phyloP scores from a whole-genome alignment of 1,140 invertebrate genomes.

The Heliconius himera region DNA sequence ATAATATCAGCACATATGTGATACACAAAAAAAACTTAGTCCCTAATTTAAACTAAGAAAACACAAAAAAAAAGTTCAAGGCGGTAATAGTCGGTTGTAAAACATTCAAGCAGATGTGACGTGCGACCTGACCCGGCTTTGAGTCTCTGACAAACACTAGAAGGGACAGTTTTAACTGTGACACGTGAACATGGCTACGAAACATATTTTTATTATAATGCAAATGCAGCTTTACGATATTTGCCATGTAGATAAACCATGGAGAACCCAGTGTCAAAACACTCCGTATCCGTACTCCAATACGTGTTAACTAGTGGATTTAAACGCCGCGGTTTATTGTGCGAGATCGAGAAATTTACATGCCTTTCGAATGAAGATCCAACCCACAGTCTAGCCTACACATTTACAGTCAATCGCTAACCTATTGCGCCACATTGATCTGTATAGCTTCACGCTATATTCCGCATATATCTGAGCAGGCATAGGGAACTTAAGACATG shows the following conservation, averaged over 20 bases:
- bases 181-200: not conserved
- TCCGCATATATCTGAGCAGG: no score
- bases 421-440: no score
- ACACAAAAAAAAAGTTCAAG: not conserved
- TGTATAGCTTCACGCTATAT: no score
- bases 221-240: not conserved
- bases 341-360: no score
- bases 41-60: not conserved
- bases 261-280: no score
- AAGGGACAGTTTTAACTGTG: conserved; percentile 7
- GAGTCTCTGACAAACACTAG: conserved; percentile 21
- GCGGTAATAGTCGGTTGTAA: conserved; percentile 26
- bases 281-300: no score
- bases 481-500: no score
- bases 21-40: not conserved
- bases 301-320: not conserved
- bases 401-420: no score
- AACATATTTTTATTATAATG: not conserved
- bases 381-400: no score
- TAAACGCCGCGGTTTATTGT: not conserved
- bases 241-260: not conserved
- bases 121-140: conserved; percentile 30
- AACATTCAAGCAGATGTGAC: conserved; percentile 25
- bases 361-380: no score
- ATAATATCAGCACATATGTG: no score